phyloP scores from a whole-genome alignment of 1,140 invertebrate genomes.

The Habropoda laboriosa region DNA sequence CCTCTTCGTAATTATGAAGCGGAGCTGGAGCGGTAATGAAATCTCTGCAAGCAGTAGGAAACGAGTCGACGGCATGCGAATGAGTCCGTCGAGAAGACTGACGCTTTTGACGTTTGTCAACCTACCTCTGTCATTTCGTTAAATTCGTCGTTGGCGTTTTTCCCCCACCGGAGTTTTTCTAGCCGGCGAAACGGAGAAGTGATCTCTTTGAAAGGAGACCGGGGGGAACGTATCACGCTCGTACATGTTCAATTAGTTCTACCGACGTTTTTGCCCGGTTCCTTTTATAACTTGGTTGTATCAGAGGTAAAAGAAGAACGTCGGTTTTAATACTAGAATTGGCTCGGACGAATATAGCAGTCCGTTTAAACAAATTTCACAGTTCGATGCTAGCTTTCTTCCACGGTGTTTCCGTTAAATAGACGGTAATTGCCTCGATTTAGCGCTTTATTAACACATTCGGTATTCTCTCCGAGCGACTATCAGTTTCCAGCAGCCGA shows the following conservation, averaged over 20 bases:
- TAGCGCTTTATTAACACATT: no score
- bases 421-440: neutral
- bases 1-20: constrained; percentile 16
- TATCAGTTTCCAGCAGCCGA: neutral
- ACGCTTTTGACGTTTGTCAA: constrained; percentile 34
- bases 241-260: no score
- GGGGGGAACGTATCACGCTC: no score
- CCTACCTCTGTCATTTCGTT: neutral
- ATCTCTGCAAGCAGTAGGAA: constrained; percentile 40
- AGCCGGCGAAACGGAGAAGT: neutral
- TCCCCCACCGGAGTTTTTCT: neutral
- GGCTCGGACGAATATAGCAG: no score
- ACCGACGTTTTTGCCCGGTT: no score
- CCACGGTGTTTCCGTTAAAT: constrained; percentile 18
- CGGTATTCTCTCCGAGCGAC: no score
- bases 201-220: no score
- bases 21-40: constrained; percentile 47
- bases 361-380: no score
- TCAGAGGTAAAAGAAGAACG: no score
- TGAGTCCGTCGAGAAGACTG: constrained; percentile 43
- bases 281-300: no score
- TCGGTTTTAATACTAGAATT: no score
- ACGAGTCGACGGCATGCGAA: constrained; percentile 24
- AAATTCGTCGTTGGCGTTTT: neutral
- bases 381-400: no score